Evolutionary conservation across 2,888 invertebrate genomes (phyloP).

Genomic region (Entomobrya multifasciata): DNA sequence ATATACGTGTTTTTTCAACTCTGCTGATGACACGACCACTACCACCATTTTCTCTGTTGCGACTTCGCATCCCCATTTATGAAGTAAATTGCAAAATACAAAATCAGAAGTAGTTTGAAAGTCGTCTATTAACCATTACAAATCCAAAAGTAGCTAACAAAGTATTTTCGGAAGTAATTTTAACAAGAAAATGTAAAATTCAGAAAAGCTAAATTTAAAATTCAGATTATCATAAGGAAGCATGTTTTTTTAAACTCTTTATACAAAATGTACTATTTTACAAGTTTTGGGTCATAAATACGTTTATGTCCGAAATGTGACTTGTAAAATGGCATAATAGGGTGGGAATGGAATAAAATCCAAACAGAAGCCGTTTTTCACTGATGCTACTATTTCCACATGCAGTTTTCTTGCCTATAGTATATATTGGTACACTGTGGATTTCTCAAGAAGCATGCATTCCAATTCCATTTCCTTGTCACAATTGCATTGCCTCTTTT

Average conservation of each 20-base stretch:
- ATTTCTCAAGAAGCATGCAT: background rate
- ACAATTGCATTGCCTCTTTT: conserved; percentile 1
- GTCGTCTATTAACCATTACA: background rate
- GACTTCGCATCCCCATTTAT: conserved; percentile 31
- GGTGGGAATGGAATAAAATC: background rate
- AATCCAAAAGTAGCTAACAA: background rate
- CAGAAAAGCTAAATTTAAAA: background rate
- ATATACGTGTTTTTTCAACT: too few species aligned
- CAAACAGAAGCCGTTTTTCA: background rate
- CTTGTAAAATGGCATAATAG: conserved; percentile 17
- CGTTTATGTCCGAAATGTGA: conserved; percentile 10
- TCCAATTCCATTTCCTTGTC: background rate
- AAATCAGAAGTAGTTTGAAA: background rate
- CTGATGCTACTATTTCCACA: background rate
- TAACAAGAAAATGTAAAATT: conserved; percentile 14
- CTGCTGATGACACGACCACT: too few species aligned
- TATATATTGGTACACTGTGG: background rate
- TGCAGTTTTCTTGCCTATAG: too few species aligned
- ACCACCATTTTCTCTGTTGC: background rate
- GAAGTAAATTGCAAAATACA: conserved; percentile 16
- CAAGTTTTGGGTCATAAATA: conserved; percentile 19
- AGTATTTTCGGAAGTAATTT: conserved; percentile 15
- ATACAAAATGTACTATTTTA: background rate
- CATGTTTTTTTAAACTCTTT: background rate
- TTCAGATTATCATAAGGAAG: conserved; percentile 3